Evolutionary conservation across 2,888 invertebrate genomes (phyloP), one percentile per base, ranked within the genome.

Genomic region (Scaptomyza cyrtandrae): DNA sequence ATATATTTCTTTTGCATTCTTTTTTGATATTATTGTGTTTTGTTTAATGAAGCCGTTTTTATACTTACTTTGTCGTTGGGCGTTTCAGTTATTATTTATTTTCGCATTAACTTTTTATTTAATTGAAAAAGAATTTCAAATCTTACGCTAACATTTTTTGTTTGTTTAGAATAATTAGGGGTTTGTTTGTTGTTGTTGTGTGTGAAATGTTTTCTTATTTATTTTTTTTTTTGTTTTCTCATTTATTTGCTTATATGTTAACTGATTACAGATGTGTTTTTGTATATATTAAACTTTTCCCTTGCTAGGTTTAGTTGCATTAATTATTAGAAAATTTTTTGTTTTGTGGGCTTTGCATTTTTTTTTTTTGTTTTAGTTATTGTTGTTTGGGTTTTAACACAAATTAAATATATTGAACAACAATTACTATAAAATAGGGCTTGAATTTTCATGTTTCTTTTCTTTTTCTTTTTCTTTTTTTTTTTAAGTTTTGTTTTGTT

Each of bases 91-190:
- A 41, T 53, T 80, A 55, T 52, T 52, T 67, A 31, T 48, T 37
- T 80, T 57, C 58, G 49, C 33, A 16, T 79, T 60, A 46, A 49
- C 39, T 48, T 80, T 78, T 33, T 39, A 14, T 64, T 84, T 41
- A 50, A 63, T 77, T 72, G 70, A 76, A 70, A 80, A 78, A 71
- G 74, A 75, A 86, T 72, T 84, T 54, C 61, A 82, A 82, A 75
- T 77, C 83, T 84, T 88, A 88, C 58, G 68, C 83, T 84, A 84
- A 88, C 83, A 88, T 82, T 84, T 81, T 75, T 81, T 82, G 24
- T 84, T 73, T 75, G 50, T 75, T 81, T 48, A 59, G 54, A 69
- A 58, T 82, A 86, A 82, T 71, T 75, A 75, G 67, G 70, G 71
- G 39, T 54, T 62, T 62, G 52, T 73, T 73, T 71, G 49, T 39